Evolutionary conservation across 2,797 vertebrate genomes (phyloP), one percentile per base, ranked within the genome.

Genomic region (Eupleurogrammus muticus): DNA sequence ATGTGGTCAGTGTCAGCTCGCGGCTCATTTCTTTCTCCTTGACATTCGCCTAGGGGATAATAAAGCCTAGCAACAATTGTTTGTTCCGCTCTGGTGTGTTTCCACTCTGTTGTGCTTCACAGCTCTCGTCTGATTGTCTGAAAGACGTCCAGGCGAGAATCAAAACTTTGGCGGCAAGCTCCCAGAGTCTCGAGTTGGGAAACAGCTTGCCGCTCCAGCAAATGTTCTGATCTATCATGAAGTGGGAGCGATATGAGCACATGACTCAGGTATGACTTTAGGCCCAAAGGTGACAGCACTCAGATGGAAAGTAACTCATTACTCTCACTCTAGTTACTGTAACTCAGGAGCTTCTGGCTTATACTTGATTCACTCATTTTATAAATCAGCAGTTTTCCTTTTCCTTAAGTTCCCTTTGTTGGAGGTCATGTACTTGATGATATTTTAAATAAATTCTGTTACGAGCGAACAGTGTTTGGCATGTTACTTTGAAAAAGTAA

Each of bases 21-120:
- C 32, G 57, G 76, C 77, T 78, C 75, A 62, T 82, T 79, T 81
- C 67, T 77, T 66, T 77, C 77, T 70, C 62, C 36, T 51, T 67
- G 72, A 69, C 81, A 70, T 47, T 72, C 68, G 20, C 52, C 68
- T 62, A 28, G 73, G 78, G 71, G 65, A 66, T 77, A 78, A 85
- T 87, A 85, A 84, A 85, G 73, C 73, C 60, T 60, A 77, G 81
- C 75, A 90, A 81, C 68, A 86, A 88, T 87, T 87, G 81, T 82
- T 82, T 82, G 72, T 86, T 87, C 75, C 70, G 79, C 83, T 78
- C 52, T 83, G 73, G 51, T 74, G 73, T 78, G 73, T 87, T 86
- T 86, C 83, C 79, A 88, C 65, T 75, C 69, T 63, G 67, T 75
- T 54, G 62, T 66, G 75, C 56, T 77, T 81, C 71, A 54, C 50